These are phyloP conservation scores for Decapterus maruadsi DNA, from an alignment of 2,797 vertebrate genomes.

Conservation along the genomic window DNA sequence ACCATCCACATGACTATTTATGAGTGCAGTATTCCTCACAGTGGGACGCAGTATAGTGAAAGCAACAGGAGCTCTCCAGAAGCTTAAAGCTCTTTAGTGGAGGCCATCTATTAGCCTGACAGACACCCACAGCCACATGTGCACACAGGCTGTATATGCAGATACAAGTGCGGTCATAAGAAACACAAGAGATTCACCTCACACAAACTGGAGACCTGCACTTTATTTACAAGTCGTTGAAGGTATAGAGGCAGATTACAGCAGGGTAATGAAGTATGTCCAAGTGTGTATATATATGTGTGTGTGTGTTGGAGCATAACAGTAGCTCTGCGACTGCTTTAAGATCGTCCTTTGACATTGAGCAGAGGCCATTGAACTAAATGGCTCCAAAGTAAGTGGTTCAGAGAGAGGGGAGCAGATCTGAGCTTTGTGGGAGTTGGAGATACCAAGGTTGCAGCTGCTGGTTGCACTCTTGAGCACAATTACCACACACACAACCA, in stretches of 20 bases:
- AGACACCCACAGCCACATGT: conserved; percentile 18
- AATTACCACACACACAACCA: not conserved
- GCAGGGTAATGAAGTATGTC: conserved; percentile 11
- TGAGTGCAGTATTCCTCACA: conserved; percentile 14
- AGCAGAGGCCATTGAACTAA: conserved; percentile 51
- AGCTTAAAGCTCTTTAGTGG: conserved; percentile 37
- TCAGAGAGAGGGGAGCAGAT: conserved; percentile 28
- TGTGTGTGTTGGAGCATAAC: conserved; percentile 28
- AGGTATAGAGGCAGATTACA: not conserved
- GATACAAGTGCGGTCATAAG: not conserved
- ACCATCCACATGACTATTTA: conserved; percentile 38
- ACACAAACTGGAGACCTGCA: not conserved
- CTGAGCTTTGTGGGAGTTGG: conserved; percentile 9
- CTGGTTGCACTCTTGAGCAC: conserved; percentile 4
- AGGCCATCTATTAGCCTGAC: conserved; percentile 46
- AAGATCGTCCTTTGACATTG: conserved; percentile 54
- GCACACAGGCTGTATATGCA: not conserved
- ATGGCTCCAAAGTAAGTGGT: conserved; percentile 46
- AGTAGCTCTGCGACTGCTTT: conserved; percentile 41
- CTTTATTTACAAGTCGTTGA: conserved; percentile 11
- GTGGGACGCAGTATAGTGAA: conserved; percentile 15
- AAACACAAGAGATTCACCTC: not conserved
- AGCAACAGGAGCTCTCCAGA: conserved; percentile 30
- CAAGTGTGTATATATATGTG: conserved; percentile 16
- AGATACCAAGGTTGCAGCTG: conserved; percentile 5